A percentile compares a stretch with the other conserved stretches of the same genome.
Evolutionary conservation across 2,888 invertebrate genomes (phyloP).

Genomic region (Epirrhoe tristata): DNA sequence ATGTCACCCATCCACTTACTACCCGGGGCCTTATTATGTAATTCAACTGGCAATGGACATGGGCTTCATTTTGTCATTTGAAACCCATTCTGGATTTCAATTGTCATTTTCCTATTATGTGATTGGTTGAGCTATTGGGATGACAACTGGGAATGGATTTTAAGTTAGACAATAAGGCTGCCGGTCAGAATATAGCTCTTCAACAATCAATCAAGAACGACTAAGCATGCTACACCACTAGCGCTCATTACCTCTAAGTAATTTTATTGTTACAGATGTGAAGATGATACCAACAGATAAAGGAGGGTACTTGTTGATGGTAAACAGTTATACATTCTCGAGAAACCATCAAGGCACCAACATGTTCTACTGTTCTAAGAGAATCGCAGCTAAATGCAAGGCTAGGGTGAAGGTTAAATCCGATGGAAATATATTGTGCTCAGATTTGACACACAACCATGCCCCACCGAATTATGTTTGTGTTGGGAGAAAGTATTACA

Average conservation of each 20-base stretch:
- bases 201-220: too few species aligned
- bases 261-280: constrained; percentile 14
- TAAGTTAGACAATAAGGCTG: too few species aligned
- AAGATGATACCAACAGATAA: constrained; percentile 56
- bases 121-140: too few species aligned
- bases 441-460: constrained; percentile 35
- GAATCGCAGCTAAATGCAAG: constrained; percentile 44
- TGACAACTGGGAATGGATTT: too few species aligned
- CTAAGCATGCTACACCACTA: not conserved
- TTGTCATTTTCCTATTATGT: too few species aligned
- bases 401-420: constrained; percentile 26
- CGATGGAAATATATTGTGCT: constrained; percentile 3
- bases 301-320: constrained; percentile 50
- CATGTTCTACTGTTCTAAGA: constrained; percentile 45
- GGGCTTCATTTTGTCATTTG: too few species aligned
- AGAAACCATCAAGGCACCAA: constrained; percentile 34
- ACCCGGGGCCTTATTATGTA: too few species aligned
- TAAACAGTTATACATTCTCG: constrained; percentile 50
- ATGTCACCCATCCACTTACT: too few species aligned
- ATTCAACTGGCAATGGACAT: too few species aligned
- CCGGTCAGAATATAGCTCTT: not conserved
- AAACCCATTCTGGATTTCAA: too few species aligned
- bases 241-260: not conserved
- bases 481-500: constrained; percentile 40
- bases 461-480: constrained; percentile 43